Base-by-base conservation (phyloP, 2,113 vertebrate species). In the Melanotaenia duboulayi region DNA sequence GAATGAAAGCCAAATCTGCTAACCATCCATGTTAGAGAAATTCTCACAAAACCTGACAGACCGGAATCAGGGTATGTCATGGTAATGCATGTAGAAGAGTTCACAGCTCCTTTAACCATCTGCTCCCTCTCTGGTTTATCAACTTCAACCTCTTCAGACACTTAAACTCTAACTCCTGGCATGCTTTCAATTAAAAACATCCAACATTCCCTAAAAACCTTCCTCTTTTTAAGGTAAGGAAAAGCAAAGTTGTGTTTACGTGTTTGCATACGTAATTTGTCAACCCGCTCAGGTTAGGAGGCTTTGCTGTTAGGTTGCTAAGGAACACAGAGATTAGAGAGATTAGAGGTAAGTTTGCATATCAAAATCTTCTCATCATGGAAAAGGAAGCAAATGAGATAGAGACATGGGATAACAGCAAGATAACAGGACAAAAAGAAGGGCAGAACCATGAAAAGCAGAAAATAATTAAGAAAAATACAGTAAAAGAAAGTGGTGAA, bases 281-380 rank as follows among this genome's bases (percentile, higher is more conserved):
- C 59, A 25, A 37, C 50, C 35, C 22, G 23, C 42, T 64, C 56
- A 50, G 46, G 46, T 80, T 65, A 28, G 25, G 24, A 51, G 62
- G 59, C 65, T 72, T 55, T 65, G 59, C 63, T 20, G 78, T 72
- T 9, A 82, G 74, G 77, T 87, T 86, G 87, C 78, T 83, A 71
- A 80, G 82, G 69, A 84, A 87, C 78, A 77, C 60, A 71, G 54
- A 63, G 76, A 81, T 88, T 84, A 85, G 71, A 81, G 12, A 48
- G 64, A 80, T 83, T 24, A 57, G 59, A 42, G 7, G 22, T 49
- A 58, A 59, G 23, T 85, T 82, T 86, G 75, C 55, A 72, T 72
- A 71, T 80, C 6, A 3, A 74, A 65, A 44, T 57, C 51, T 61
- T 59, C 60, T 64, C 57, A 65, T 68, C 67, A 24, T 14, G 37